Evolutionary conservation across 2,797 vertebrate species (phyloP).

Genomic region (Remorina albescens): DNA sequence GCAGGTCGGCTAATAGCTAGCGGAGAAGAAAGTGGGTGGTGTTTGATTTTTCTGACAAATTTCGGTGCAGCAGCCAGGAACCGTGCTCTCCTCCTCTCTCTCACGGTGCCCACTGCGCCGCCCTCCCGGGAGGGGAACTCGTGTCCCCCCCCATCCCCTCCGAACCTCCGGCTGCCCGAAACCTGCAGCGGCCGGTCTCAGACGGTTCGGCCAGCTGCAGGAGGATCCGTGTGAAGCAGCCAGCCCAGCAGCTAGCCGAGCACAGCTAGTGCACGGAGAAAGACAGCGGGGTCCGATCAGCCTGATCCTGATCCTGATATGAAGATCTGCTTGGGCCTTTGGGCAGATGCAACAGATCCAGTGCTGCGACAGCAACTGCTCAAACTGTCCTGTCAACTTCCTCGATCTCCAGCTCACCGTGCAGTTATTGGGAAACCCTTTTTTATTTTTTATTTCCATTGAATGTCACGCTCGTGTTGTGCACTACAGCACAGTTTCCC

Average conservation of each 20-base stretch:
- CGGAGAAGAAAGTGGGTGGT: slow-evolving; percentile 67
- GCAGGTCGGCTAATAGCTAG: slow-evolving; percentile 70
- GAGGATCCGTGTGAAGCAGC: slow-evolving; percentile 59
- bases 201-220: slow-evolving; percentile 70
- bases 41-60: slow-evolving; percentile 57
- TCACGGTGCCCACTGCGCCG: slow-evolving; percentile 11
- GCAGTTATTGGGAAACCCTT: not conserved
- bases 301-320: slow-evolving; percentile 30
- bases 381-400: slow-evolving; percentile 17
- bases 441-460: not conserved
- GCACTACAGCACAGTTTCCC: slow-evolving; percentile 55
- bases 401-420: slow-evolving; percentile 3
- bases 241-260: slow-evolving; percentile 61
- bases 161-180: slow-evolving; percentile 37
- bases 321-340: slow-evolving; percentile 58
- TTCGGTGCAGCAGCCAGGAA: slow-evolving; percentile 32
- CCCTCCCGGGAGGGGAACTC: slow-evolving; percentile 49
- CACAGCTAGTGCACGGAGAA: slow-evolving; percentile 46
- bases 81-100: slow-evolving; percentile 6
- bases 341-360: slow-evolving; percentile 36
- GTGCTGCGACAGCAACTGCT: slow-evolving; percentile 39
- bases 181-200: slow-evolving; percentile 71
- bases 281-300: slow-evolving; percentile 52
- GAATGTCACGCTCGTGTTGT: too few species aligned
- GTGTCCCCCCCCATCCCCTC: too few species aligned